Base-by-base conservation (phyloP, 2,797 vertebrate genomes). In the Alfaro cultratus region DNA sequence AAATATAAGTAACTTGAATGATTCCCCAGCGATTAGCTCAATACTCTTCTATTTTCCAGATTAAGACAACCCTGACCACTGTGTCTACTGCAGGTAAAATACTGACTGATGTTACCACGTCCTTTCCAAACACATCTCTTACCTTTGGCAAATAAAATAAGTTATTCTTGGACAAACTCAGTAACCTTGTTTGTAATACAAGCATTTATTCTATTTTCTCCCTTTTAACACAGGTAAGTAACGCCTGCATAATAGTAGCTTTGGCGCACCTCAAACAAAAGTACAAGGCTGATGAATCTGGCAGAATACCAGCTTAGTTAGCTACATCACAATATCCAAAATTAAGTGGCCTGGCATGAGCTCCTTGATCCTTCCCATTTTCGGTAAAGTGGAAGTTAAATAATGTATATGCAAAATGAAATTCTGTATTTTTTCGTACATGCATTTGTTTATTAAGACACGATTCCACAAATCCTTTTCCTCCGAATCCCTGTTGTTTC, bases 381-480 rank as follows among this genome's bases (percentile, higher is more conserved):
- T 45, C 31, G 23, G n/a, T 84, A 34, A 29, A 75, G 67, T 29
- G 39, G 53, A 62, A 72, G 43, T 16, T 45, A 45, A 12, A 71
- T 51, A 2, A 73, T 49, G n/a, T 16, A 57, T 29, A 26, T 57
- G 49, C 41, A 41, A 55, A 41, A 29, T 75, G 5, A 79, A 81
- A 81, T 55, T n/a, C 49, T 53, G 34, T n/a, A n/a, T 72, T 13
- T 12, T 43, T 78, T 47, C 43, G 26, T 80, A 73, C 78, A 77
- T 72, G 6, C 73, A 64, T 79, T 70, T 29, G 68, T 73, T 43
- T 67, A 47, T 47, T 51, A 29, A 83, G 89, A 71, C 55, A 74
- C 49, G 23, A 70, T 83, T 79, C 55, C 73, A 49, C 18, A 71
- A 43, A 2, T 76, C 53, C 6, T 77, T 85, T 83, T 79, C 31